Evolutionary conservation across 2,797 vertebrate species (phyloP).

Genomic region (Mycteria americana): DNA sequence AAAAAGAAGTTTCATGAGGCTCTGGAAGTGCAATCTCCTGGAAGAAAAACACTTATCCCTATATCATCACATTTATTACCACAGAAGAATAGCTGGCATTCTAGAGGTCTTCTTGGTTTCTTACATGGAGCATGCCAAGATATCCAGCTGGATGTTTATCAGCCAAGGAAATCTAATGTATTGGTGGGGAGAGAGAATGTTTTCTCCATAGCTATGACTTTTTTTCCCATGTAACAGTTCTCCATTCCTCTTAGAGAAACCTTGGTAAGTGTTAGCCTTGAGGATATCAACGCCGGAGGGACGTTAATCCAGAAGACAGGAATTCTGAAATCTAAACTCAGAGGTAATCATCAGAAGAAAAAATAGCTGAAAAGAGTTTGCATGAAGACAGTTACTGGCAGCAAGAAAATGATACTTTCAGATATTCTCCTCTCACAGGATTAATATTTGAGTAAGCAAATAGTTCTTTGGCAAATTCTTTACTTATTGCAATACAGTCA

Average conservation of each 20-base stretch:
- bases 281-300: neutral
- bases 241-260: neutral
- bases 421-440: neutral
- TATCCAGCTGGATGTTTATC: neutral
- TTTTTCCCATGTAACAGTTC: neutral
- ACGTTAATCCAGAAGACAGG: neutral
- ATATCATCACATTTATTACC: neutral
- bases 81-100: neutral
- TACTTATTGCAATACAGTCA: neutral
- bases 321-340: neutral
- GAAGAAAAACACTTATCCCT: neutral
- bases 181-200: neutral
- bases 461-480: slow-evolving; percentile 13
- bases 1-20: neutral
- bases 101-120: neutral
- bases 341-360: neutral
- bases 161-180: neutral
- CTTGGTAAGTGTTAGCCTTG: neutral
- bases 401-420: slow-evolving; percentile 10
- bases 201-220: neutral
- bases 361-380: neutral
- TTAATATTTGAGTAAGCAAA: slow-evolving; percentile 49
- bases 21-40: neutral
- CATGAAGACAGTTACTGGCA: slow-evolving; percentile 27
- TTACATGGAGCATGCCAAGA: neutral